phyloP scores from a whole-genome alignment of 64 coral and sea anemone species.

The Montipora sp. region DNA sequence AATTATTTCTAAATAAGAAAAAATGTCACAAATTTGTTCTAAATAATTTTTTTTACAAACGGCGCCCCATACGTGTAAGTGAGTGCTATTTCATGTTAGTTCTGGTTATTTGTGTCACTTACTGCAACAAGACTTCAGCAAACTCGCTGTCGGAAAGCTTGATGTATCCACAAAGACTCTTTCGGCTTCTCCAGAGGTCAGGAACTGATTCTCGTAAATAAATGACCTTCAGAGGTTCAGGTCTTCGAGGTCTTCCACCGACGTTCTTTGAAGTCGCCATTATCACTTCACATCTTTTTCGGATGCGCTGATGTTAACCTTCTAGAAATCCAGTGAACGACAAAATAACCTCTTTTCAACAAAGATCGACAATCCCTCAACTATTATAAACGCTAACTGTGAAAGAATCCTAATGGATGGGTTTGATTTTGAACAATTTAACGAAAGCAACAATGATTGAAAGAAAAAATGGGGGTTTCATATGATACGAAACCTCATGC shows the following conservation, averaged over 20 bases:
- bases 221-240: not conserved
- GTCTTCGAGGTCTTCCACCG: not conserved
- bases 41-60: too few relatives aligned
- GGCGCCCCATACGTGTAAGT: too few relatives aligned
- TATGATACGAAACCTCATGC: too few relatives aligned
- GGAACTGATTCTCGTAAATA: conserved; percentile 14
- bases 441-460: too few relatives aligned
- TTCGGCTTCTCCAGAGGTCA: conserved; percentile 1
- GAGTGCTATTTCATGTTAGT: not conserved
- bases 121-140: conserved; percentile 36
- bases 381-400: too few relatives aligned
- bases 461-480: too few relatives aligned
- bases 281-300: not conserved
- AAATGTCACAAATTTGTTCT: too few relatives aligned
- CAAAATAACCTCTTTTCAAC: not conserved
- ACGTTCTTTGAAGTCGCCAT: not conserved
- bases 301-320: not conserved
- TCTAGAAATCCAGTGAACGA: not conserved
- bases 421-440: too few relatives aligned
- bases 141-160: conserved; percentile 17
- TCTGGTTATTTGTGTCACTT: not conserved
- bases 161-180: not conserved
- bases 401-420: too few relatives aligned
- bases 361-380: too few relatives aligned
- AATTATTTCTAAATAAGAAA: too few relatives aligned